phyloP scores from a whole-genome alignment of 2,113 vertebrate genomes.

The Pelecanoides urinatrix region DNA sequence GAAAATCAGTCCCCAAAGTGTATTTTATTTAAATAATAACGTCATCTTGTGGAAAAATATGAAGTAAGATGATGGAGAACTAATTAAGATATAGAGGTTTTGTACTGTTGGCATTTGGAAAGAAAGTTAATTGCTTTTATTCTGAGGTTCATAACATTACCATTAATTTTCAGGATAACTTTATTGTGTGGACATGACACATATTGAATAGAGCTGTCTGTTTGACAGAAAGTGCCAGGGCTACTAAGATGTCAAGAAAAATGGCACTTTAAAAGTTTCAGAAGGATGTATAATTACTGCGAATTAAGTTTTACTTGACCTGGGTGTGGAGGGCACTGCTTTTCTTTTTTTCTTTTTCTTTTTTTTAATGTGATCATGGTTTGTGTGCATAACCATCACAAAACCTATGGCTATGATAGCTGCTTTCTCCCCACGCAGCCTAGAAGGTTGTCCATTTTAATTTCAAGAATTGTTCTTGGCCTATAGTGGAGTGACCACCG shows the following conservation, averaged over 20 bases:
- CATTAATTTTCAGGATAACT: conserved; percentile 15
- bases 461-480: neutral
- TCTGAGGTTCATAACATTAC: neutral
- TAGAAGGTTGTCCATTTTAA: neutral
- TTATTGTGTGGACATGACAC: neutral
- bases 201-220: neutral
- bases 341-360: neutral
- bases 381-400: neutral
- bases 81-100: conserved; percentile 38
- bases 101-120: neutral
- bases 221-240: neutral
- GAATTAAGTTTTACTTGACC: neutral
- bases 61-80: neutral
- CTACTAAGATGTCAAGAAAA: neutral
- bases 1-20: neutral
- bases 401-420: neutral
- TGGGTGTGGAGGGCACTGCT: rapidly evolving
- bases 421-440: neutral
- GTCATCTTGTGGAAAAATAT: neutral
- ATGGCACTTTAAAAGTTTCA: neutral
- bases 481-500: neutral
- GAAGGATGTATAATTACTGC: neutral
- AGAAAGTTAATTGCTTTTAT: conserved; percentile 46
- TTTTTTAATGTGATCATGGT: neutral
- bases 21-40: neutral